phyloP scores from a whole-genome alignment of 23 tunicate genomes.

The Halocynthia aurantium region DNA sequence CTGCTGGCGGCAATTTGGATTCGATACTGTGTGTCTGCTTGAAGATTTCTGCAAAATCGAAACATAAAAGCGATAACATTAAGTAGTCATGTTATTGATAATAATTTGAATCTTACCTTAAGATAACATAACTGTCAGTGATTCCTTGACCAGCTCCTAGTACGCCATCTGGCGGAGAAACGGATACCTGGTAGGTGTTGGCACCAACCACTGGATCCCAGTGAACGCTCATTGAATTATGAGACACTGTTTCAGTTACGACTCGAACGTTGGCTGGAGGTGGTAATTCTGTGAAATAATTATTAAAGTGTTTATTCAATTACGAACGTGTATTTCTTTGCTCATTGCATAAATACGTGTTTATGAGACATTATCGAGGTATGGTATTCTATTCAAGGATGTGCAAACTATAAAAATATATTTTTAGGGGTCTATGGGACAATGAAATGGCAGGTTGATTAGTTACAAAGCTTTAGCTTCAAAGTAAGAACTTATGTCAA shows the following conservation, averaged over 20 bases:
- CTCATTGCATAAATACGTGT: too few species aligned
- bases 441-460: too few species aligned
- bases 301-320: too few species aligned
- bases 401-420: too few species aligned
- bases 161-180: slow-evolving; percentile 35
- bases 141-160: slow-evolving; percentile 34
- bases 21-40: slow-evolving; percentile 62
- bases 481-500: too few species aligned
- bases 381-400: too few species aligned
- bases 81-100: too few species aligned
- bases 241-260: slow-evolving; percentile 45
- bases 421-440: too few species aligned
- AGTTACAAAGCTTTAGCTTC: too few species aligned
- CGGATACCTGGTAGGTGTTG: slow-evolving; percentile 29
- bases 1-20: slow-evolving; percentile 67
- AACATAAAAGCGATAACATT: too few species aligned
- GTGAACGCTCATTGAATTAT: slow-evolving; percentile 66
- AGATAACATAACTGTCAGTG: slow-evolving; percentile 44
- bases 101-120: slow-evolving; percentile 23
- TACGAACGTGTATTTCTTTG: too few species aligned
- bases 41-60: slow-evolving; percentile 27
- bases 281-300: slow-evolving; percentile 22
- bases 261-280: slow-evolving; percentile 54
- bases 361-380: too few species aligned
- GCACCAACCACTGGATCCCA: slow-evolving; percentile 92